Evolutionary conservation across 23 tunicate species (phyloP).

Genomic region (Diplosoma virens): DNA sequence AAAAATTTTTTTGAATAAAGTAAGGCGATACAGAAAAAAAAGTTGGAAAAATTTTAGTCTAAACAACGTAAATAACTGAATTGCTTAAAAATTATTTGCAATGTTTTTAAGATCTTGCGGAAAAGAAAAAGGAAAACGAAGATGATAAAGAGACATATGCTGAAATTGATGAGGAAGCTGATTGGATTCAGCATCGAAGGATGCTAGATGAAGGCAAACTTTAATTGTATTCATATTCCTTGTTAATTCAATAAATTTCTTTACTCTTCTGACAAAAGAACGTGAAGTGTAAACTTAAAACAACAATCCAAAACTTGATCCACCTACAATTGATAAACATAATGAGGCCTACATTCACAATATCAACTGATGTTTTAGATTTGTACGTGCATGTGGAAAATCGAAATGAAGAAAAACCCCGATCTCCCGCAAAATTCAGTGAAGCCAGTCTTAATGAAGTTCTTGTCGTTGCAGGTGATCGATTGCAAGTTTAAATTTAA

Average conservation of each 20-base stretch:
- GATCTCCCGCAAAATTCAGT: neutral
- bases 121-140: neutral
- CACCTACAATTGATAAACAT: too few species aligned
- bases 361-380: neutral
- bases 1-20: too few species aligned
- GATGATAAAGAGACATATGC: slow-evolving; percentile 29
- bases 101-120: neutral
- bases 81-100: too few species aligned
- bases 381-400: neutral
- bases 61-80: too few species aligned
- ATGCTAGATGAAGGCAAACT: slow-evolving; percentile 36
- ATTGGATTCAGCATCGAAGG: slow-evolving; percentile 58
- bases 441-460: neutral
- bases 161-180: slow-evolving; percentile 64
- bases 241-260: too few species aligned
- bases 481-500: too few species aligned
- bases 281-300: too few species aligned
- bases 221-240: neutral
- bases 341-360: too few species aligned
- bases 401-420: neutral
- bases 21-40: too few species aligned
- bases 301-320: too few species aligned
- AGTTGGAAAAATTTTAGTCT: too few species aligned
- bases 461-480: neutral
- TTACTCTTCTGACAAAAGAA: too few species aligned